A percentile compares a stretch with the other conserved stretches of the same genome.
Conservation (phyloP, 2,888 invertebrate genomes). For the Noctua comes region DNA sequence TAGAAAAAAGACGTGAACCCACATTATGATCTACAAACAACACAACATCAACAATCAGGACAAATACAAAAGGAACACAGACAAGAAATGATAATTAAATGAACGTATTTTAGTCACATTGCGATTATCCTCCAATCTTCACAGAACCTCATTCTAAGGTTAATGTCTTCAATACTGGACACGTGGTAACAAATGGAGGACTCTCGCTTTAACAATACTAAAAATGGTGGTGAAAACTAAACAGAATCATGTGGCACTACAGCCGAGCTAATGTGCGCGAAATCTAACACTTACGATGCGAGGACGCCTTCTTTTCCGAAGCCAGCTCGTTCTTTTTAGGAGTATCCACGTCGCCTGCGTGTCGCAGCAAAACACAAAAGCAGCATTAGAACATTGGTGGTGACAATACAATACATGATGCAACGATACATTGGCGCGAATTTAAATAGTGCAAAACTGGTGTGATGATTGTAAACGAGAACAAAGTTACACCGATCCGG, state of each 20-base stretch:
- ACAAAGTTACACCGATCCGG: conserved; percentile 35
- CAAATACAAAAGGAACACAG: conserved; percentile 63
- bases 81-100: conserved; percentile 61
- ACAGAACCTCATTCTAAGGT: conserved; percentile 32
- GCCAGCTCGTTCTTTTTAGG: conserved; percentile 89
- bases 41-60: conserved; percentile 69
- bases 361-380: conserved; percentile 89
- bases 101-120: conserved; percentile 57
- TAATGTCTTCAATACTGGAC: conserved; percentile 13
- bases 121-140: conserved; percentile 70
- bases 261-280: conserved; percentile 78
- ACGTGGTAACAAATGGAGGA: conserved; percentile 64
- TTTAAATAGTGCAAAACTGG: conserved; percentile 51
- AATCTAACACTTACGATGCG: conserved; percentile 90
- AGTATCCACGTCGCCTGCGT: conserved; percentile 89
- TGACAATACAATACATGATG: conserved; percentile 73
- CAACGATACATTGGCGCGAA: conserved; percentile 62
- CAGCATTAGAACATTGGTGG: conserved; percentile 88
- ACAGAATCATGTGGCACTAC: conserved; percentile 66
- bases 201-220: conserved; percentile 66
- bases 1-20: conserved; percentile 39
- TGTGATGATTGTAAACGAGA: conserved; percentile 40
- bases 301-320: conserved; percentile 88
- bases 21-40: conserved; percentile 62
- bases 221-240: conserved; percentile 62